Conservation (phyloP, 2,113 vertebrate genomes). For the Daubentonia madagascariensis region DNA sequence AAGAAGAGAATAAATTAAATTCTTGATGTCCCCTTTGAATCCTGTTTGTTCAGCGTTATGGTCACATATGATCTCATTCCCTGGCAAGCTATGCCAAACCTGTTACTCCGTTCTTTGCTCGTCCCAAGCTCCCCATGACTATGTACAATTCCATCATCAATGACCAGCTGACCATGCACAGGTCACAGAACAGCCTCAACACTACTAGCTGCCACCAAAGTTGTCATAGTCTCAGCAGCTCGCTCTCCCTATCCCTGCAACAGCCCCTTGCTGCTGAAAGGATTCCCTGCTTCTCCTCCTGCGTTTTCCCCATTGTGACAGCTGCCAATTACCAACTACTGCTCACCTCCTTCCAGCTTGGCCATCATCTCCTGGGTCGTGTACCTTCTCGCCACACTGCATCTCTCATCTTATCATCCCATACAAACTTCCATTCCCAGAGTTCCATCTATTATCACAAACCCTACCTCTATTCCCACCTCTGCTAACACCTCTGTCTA, state of each 20-base stretch:
- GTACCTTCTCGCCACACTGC: background rate
- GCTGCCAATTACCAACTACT: background rate
- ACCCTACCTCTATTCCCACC: background rate
- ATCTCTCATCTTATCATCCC: background rate
- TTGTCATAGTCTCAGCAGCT: background rate
- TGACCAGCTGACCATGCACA: background rate
- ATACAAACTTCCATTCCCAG: background rate
- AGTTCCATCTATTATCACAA: background rate
- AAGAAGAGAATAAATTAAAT: background rate
- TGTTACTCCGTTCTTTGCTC: background rate
- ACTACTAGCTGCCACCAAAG: background rate
- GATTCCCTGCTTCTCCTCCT: background rate
- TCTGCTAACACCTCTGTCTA: background rate
- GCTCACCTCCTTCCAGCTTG: background rate
- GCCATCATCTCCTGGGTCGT: background rate
- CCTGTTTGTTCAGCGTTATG: background rate
- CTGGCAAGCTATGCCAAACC: background rate
- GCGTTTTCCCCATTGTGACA: background rate
- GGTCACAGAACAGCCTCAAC: background rate
- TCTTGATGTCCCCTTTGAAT: background rate
- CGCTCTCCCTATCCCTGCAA: background rate
- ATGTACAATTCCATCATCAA: background rate
- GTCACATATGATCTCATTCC: conserved; percentile 20
- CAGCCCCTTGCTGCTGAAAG: background rate
- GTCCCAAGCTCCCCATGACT: background rate